Conservation (phyloP, 1,140 invertebrate genomes). For the Dendrolimus punctatus region DNA sequence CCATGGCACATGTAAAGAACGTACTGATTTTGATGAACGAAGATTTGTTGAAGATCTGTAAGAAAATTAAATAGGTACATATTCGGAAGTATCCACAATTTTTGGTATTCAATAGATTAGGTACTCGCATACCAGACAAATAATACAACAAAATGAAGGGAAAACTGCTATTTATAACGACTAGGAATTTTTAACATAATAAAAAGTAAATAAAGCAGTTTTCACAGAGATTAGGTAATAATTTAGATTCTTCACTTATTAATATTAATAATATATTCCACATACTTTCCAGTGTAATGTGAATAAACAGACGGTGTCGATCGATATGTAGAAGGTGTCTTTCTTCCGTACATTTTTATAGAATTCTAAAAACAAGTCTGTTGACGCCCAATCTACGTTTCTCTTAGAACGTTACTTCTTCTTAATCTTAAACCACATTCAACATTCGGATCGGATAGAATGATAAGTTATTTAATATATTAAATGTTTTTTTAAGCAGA, state of each 20-base stretch:
- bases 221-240: slow-evolving; percentile 1
- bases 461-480: not conserved
- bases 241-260: not conserved
- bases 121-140: not conserved
- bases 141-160: no score
- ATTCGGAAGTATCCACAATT: no score
- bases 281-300: slow-evolving; percentile 81
- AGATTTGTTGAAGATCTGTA: slow-evolving; percentile 82
- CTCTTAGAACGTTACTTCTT: not conserved
- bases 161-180: no score
- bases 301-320: slow-evolving; percentile 90
- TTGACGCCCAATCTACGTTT: slow-evolving; percentile 18
- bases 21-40: slow-evolving; percentile 83
- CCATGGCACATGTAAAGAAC: slow-evolving; percentile 85
- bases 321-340: slow-evolving; percentile 82
- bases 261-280: slow-evolving; percentile 1
- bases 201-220: no score
- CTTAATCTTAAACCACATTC: not conserved
- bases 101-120: no score
- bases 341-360: slow-evolving; percentile 70
- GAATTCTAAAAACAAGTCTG: slow-evolving; percentile 7
- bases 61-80: slow-evolving; percentile 4
- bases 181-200: not conserved
- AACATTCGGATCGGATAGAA: not conserved
- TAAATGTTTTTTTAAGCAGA: not conserved